phyloP scores from a whole-genome alignment of 2,113 vertebrate species.

The Heloderma charlesbogerti region DNA sequence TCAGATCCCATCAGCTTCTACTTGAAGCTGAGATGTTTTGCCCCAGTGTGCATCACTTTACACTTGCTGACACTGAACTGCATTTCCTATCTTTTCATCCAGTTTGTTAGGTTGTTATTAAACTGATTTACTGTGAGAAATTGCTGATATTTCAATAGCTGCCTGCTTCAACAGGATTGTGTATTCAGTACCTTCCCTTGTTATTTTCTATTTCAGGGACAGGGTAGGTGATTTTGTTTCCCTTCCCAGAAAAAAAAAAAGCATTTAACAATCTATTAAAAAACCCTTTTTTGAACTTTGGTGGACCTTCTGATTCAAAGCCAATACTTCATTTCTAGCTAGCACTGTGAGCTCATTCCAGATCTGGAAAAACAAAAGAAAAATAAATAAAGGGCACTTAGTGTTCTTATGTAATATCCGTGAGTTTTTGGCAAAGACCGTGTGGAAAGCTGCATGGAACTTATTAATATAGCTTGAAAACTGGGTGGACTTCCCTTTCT shows the following conservation, averaged over 20 bases:
- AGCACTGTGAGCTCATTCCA: slow-evolving; percentile 31
- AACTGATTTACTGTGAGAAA: neutral
- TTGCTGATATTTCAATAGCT: neutral
- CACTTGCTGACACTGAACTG: too few relatives aligned
- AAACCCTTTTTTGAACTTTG: slow-evolving; percentile 25
- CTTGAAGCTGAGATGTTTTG: too few relatives aligned
- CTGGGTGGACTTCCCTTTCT: slow-evolving; percentile 48
- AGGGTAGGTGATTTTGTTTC: neutral
- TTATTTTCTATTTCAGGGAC: neutral
- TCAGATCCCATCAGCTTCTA: too few relatives aligned
- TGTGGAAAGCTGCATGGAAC: slow-evolving; percentile 38
- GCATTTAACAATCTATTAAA: neutral
- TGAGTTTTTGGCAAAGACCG: slow-evolving; percentile 35
- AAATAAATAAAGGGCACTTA: slow-evolving; percentile 38
- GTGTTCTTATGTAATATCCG: slow-evolving; percentile 47
- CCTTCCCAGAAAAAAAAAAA: neutral
- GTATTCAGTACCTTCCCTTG: neutral
- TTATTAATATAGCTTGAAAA: slow-evolving; percentile 36
- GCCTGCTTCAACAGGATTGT: neutral
- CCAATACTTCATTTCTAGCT: slow-evolving; percentile 14
- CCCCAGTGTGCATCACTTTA: too few relatives aligned
- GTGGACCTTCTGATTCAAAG: slow-evolving; percentile 31
- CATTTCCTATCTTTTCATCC: neutral
- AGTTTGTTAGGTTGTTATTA: neutral
- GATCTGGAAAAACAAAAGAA: slow-evolving; percentile 35